Conservation (phyloP, 2,888 invertebrate species). For the Loripinus fragilis region DNA sequence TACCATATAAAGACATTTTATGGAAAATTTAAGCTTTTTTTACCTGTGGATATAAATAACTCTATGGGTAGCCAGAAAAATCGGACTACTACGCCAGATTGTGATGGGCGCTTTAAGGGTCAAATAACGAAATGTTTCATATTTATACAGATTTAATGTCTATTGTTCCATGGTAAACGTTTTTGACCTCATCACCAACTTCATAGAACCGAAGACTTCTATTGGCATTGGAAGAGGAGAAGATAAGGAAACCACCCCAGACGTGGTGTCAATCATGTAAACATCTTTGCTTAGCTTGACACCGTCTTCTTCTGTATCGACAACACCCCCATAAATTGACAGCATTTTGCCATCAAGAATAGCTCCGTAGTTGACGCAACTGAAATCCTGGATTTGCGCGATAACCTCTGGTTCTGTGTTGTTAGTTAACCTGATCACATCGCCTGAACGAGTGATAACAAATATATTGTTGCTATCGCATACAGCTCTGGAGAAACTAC, state of each 20-base stretch:
- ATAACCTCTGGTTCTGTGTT: not conserved
- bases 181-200: not conserved
- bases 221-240: not conserved
- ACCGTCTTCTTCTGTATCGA: not conserved
- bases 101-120: no score
- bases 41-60: no score
- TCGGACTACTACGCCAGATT: no score
- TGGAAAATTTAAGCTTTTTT: no score
- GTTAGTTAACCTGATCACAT: not conserved
- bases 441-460: constrained; percentile 15
- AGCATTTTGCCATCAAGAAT: not conserved
- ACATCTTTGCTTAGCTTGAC: not conserved
- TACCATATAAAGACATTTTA: no score
- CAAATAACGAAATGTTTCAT: no score
- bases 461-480: constrained; percentile 23
- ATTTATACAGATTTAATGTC: no score
- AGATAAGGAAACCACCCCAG: not conserved
- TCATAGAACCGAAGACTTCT: not conserved
- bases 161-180: not conserved
- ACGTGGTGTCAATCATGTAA: not conserved
- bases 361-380: not conserved
- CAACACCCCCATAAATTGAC: not conserved
- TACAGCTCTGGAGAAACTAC: constrained; percentile 35
- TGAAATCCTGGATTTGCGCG: not conserved
- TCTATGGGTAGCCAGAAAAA: no score